Evolutionary conservation across 2,797 vertebrate genomes (phyloP).

Genomic region (Cossypha polioptera): DNA sequence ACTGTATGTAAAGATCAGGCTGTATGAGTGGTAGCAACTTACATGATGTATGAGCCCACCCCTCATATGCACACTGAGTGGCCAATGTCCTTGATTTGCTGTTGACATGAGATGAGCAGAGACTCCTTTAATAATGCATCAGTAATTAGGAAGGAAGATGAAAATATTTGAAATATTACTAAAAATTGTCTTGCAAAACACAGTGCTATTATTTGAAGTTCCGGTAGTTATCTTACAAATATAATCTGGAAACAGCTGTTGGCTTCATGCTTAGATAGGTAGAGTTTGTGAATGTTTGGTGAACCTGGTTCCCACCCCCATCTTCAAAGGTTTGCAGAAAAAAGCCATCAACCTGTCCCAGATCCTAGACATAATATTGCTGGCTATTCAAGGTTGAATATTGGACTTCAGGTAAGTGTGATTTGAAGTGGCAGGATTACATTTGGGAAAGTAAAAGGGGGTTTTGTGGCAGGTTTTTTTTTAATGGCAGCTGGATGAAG

Average conservation of each 20-base stretch:
- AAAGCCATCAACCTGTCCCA: neutral
- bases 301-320: neutral
- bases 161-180: neutral
- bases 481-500: slow-evolving; percentile 26
- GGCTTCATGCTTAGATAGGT: neutral
- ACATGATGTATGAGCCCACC: neutral
- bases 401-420: slow-evolving; percentile 22
- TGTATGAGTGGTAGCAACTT: neutral
- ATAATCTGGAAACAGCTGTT: neutral
- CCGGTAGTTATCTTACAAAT: neutral
- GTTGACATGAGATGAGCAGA: neutral
- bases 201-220: neutral
- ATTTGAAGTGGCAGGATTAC: slow-evolving; percentile 11
- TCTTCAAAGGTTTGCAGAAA: neutral
- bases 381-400: neutral
- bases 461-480: neutral
- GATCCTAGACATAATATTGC: neutral
- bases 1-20: fast-evolving
- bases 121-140: neutral
- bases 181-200: neutral
- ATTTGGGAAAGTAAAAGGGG: neutral
- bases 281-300: neutral
- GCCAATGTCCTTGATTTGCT: neutral
- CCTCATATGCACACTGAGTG: fast-evolving
- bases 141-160: neutral